Percentiles rank a stretch among this genome's conserved stretches.
These are phyloP conservation scores for Gallinago media DNA, from an alignment of 2,113 vertebrate genomes.

Conservation along the genomic window DNA sequence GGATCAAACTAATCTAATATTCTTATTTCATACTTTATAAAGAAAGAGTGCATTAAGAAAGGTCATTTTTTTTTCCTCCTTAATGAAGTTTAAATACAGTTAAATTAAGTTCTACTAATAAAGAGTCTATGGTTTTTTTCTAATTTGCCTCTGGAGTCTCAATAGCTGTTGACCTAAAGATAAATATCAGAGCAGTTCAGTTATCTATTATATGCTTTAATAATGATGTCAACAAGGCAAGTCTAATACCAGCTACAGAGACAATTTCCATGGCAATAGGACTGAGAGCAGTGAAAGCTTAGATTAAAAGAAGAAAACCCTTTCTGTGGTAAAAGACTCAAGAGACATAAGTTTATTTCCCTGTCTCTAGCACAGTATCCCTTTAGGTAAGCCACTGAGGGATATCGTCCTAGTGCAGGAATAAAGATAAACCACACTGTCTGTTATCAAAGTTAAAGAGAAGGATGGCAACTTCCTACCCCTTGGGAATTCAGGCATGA, in stretches of 20 bases:
- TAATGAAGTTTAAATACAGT: conserved; percentile 55
- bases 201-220: neutral
- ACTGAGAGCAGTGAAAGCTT: neutral
- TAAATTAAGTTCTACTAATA: conserved; percentile 50
- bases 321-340: neutral
- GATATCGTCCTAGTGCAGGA: neutral
- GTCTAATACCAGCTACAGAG: neutral
- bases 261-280: neutral
- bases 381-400: neutral
- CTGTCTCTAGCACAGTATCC: neutral
- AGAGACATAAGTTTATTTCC: neutral
- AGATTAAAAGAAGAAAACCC: neutral
- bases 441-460: neutral
- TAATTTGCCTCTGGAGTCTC: conserved; percentile 19
- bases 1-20: conserved; percentile 56
- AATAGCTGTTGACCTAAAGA: conserved; percentile 35
- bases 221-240: conserved; percentile 47
- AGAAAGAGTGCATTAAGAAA: conserved; percentile 32
- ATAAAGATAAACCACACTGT: neutral
- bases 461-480: neutral
- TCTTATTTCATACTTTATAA: conserved; percentile 39
- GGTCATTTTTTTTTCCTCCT: neutral
- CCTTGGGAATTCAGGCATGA: neutral
- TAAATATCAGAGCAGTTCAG: neutral
- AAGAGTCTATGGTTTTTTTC: neutral